Percentiles rank a stretch among this genome's conserved stretches.
Conservation (phyloP, 2,888 invertebrate species). For the Trachelus iudaicus region DNA sequence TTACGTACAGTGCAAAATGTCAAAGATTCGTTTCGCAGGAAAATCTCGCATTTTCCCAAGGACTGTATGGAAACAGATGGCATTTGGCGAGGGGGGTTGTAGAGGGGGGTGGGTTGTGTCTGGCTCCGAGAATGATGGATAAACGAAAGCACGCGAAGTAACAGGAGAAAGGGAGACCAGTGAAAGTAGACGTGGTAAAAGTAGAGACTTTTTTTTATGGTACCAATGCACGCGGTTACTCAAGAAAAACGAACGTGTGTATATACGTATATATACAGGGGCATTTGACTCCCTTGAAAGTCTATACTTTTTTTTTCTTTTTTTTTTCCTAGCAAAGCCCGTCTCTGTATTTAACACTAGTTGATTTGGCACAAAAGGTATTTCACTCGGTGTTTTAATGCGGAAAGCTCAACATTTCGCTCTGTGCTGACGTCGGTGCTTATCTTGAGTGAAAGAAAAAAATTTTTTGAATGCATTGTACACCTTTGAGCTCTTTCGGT, state of each 20-base stretch:
- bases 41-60: not conserved
- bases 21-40: not conserved
- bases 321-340: not conserved
- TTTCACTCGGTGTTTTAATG: not conserved
- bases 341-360: conserved; percentile 12
- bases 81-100: fast-evolving
- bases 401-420: not conserved
- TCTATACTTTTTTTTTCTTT: too few species aligned
- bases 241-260: not conserved
- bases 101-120: not conserved
- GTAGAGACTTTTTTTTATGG: not conserved
- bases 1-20: not conserved
- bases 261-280: not conserved
- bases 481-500: not conserved
- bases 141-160: not conserved
- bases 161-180: not conserved
- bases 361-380: conserved; percentile 21
- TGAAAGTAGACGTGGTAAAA: not conserved
- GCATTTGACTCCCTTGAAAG: not conserved
- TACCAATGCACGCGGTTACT: not conserved
- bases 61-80: not conserved
- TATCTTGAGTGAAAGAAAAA: not conserved
- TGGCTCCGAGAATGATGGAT: not conserved
- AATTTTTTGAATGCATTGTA: not conserved
- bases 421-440: not conserved